phyloP scores from a whole-genome alignment of 2,797 vertebrate genomes.

The Aeoliscus strigatus region DNA sequence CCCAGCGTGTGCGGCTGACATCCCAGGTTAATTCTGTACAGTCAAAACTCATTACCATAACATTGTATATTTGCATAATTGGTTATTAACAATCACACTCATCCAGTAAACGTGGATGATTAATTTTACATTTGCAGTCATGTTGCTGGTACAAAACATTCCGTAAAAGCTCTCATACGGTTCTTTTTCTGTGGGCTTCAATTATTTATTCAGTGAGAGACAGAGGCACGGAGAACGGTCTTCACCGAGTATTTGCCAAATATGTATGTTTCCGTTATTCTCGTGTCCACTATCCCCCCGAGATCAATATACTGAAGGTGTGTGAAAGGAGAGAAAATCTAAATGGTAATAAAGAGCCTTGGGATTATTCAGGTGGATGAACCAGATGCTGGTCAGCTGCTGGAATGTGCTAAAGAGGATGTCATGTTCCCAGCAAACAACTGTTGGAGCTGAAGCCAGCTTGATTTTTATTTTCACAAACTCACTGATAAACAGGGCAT shows the following conservation, averaged over 20 bases:
- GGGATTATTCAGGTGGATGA: conserved; percentile 20
- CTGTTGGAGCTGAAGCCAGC: too few species aligned
- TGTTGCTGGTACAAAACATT: conserved; percentile 32
- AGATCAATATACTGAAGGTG: conserved; percentile 23
- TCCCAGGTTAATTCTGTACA: conserved; percentile 44
- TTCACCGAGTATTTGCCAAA: conserved; percentile 11
- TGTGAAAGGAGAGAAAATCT: conserved; percentile 20
- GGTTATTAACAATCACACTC: conserved; percentile 54
- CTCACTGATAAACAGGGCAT: too few species aligned
- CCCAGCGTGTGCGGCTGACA: conserved; percentile 21
- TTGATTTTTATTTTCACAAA: too few species aligned
- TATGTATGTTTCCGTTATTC: conserved; percentile 30
- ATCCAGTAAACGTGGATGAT: conserved; percentile 48
- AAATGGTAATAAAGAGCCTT: conserved; percentile 30
- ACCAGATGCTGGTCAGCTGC: conserved; percentile 10
- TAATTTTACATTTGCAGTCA: conserved; percentile 57
- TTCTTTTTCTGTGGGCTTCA: conserved; percentile 49
- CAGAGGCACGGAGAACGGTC: conserved; percentile 28
- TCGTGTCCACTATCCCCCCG: conserved; percentile 21
- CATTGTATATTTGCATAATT: conserved; percentile 58
- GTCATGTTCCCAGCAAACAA: too few species aligned
- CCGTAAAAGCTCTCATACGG: conserved; percentile 26
- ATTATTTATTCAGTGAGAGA: conserved; percentile 48
- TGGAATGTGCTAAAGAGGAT: conserved; percentile 44
- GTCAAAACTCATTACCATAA: conserved; percentile 47